These are phyloP conservation scores for Haliclona indistincta DNA, from an alignment of 37 sponge, comb jelly and placozoan species.

Conservation along the genomic window DNA sequence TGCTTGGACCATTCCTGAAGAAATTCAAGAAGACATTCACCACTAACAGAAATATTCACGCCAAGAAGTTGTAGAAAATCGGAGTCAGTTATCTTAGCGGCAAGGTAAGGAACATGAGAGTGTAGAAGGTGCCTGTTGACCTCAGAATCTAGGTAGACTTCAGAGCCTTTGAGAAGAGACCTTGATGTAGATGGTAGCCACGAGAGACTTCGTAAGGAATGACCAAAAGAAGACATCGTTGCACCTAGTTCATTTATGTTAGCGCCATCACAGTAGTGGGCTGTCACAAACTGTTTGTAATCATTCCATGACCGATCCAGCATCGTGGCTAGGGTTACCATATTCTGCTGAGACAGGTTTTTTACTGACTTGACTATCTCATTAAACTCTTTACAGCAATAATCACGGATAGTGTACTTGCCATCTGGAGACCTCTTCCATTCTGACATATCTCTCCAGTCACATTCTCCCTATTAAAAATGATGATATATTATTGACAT, in stretches of 20 bases:
- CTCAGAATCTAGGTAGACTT: conserved; percentile 8
- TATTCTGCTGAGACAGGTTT: conserved; percentile 3
- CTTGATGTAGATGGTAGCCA: conserved; percentile 35
- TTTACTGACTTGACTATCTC: conserved; percentile 18
- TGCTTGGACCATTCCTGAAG: conserved; percentile 32
- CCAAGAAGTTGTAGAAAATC: conserved; percentile 19
- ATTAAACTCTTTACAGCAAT: conserved; percentile 24
- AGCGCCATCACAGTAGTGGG: conserved; percentile 24
- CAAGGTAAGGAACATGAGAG: conserved; percentile 45
- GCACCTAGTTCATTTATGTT: conserved; percentile 23
- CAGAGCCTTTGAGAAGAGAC: conserved; percentile 7
- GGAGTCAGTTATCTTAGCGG: background rate
- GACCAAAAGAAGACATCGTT: conserved; percentile 39
- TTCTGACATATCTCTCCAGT: no score
- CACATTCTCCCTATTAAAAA: conserved; percentile 8
- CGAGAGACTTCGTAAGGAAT: conserved; percentile 1
- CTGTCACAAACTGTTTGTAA: conserved; percentile 19
- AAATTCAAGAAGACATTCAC: background rate
- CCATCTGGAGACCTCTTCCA: conserved; percentile 39
- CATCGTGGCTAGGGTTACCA: conserved; percentile 21
- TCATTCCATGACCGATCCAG: conserved; percentile 40
- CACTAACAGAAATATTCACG: background rate
- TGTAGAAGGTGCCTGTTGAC: conserved; percentile 14
- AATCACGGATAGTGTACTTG: conserved; percentile 30
- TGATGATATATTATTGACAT: background rate